Conservation (phyloP, 2,888 invertebrate species). For the Myopa tessellatipennis region DNA sequence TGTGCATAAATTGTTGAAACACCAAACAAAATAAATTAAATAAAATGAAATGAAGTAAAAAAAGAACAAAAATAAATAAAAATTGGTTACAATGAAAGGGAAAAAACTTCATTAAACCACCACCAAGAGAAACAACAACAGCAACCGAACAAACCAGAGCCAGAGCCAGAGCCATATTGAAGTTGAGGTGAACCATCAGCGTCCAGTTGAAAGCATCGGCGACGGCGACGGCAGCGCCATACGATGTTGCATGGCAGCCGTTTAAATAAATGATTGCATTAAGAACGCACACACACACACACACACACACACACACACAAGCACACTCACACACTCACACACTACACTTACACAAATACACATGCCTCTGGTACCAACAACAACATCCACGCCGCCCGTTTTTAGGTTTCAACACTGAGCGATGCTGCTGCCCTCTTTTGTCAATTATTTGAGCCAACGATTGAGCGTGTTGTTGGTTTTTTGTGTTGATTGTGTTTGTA, state of each 20-base stretch:
- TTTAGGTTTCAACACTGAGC: neutral
- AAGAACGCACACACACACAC: neutral
- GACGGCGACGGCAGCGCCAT: slow-evolving; percentile 25
- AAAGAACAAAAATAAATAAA: neutral
- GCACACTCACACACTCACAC: neutral
- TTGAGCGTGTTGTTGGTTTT: slow-evolving; percentile 25
- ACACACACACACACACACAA: neutral
- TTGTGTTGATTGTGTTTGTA: slow-evolving; percentile 17
- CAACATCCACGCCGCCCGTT: neutral
- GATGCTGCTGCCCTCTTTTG: slow-evolving; percentile 10
- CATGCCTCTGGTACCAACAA: neutral
- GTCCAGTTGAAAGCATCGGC: slow-evolving; percentile 18
- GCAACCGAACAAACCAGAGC: neutral
- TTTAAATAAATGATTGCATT: slow-evolving; percentile 34
- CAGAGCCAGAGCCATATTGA: neutral
- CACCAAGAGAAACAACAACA: neutral
- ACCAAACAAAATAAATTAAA: slow-evolving; percentile 34
- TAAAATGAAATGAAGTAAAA: slow-evolving; percentile 17
- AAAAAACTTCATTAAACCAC: neutral
- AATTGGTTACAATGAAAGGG: neutral
- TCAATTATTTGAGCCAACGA: slow-evolving; percentile 25
- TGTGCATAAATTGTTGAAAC: slow-evolving; percentile 31
- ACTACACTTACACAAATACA: neutral
- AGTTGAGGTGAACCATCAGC: slow-evolving; percentile 26
- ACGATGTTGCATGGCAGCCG: slow-evolving; percentile 30